These are phyloP conservation scores for Meliscaeva auricollis DNA, from an alignment of 2,888 invertebrate genomes.

Conservation along the genomic window DNA sequence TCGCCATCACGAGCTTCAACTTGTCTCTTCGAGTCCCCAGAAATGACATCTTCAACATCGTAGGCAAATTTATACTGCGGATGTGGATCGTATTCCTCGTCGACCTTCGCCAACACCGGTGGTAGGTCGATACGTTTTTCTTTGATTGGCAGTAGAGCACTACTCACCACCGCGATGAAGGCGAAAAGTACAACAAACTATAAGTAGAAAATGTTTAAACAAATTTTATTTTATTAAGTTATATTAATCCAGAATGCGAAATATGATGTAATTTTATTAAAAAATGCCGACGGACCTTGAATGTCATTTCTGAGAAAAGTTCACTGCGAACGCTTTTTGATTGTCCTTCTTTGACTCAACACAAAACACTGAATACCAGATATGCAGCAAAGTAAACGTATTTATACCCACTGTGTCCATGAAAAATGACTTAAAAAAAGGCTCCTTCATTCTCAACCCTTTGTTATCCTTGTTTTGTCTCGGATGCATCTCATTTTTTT, in stretches of 20 bases:
- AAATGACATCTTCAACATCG: conserved; percentile 79
- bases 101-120: conserved; percentile 65
- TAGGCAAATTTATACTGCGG: conserved; percentile 79
- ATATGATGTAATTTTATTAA: background rate
- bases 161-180: conserved; percentile 68
- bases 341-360: conserved; percentile 82
- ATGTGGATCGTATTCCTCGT: conserved; percentile 77
- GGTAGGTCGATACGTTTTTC: conserved; percentile 64
- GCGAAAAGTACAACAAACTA: conserved; percentile 74
- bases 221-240: background rate
- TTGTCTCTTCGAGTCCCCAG: conserved; percentile 80
- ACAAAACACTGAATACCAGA: conserved; percentile 83
- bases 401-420: conserved; percentile 79
- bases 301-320: conserved; percentile 71
- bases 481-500: conserved; percentile 65
- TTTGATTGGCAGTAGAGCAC: conserved; percentile 62
- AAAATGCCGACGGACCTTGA: conserved; percentile 71
- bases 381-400: conserved; percentile 76
- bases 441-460: conserved; percentile 61
- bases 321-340: conserved; percentile 55
- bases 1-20: conserved; percentile 79
- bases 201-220: conserved; percentile 21
- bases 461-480: conserved; percentile 36
- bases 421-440: conserved; percentile 11
- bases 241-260: conserved; percentile 25